A percentile compares a stretch with the other conserved stretches of the same genome.
phyloP scores from a whole-genome alignment of 1,140 invertebrate species.

The Rhopalosiphum maidis region DNA sequence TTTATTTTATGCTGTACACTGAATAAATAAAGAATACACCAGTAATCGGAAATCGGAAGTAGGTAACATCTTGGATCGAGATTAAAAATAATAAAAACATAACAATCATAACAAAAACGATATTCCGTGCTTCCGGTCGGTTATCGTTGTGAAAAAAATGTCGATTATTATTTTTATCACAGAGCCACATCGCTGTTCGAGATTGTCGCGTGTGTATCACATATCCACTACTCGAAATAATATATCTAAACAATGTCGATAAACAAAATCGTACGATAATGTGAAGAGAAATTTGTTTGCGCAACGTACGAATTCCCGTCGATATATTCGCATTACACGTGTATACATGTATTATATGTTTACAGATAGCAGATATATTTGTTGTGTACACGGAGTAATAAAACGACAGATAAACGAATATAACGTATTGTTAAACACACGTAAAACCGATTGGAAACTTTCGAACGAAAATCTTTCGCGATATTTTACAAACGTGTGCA shows the following conservation, averaged over 20 bases:
- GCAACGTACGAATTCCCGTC: background rate
- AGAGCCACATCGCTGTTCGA: background rate
- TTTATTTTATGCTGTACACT: conserved; percentile 4
- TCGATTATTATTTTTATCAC: background rate
- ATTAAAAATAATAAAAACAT: background rate
- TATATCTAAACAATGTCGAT: background rate
- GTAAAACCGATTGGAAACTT: background rate
- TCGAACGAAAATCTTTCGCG: background rate
- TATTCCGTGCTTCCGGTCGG: background rate
- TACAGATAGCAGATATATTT: background rate
- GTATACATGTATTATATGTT: background rate
- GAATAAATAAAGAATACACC: background rate
- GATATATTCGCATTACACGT: background rate
- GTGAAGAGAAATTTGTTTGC: background rate
- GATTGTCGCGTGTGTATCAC: background rate
- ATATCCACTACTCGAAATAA: background rate
- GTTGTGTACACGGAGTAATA: background rate
- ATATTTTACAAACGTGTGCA: background rate
- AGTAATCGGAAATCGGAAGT: conserved; percentile 3
- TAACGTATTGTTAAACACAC: background rate
- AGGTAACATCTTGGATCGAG: background rate
- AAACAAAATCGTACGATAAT: background rate
- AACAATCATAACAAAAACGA: background rate
- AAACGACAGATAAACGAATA: background rate
- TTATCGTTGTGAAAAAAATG: background rate